Conservation (phyloP, 2,797 vertebrate species). For the Geotrypetes seraphini region DNA sequence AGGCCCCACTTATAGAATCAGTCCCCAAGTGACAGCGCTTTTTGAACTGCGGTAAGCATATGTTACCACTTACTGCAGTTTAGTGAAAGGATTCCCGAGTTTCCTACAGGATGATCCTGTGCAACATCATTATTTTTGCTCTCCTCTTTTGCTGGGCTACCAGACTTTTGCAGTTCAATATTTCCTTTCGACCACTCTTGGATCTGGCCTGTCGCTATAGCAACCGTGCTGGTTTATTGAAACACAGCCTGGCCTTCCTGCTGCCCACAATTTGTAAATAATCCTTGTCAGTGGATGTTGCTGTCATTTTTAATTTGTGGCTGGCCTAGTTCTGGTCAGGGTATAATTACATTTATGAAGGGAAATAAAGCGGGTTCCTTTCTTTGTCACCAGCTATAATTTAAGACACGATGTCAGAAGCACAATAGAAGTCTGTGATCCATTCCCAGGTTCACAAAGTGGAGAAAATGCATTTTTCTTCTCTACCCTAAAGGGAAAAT, state of each 20-base stretch:
- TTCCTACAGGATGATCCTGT: no score
- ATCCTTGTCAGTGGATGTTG: slow-evolving; percentile 34
- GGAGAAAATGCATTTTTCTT: not conserved
- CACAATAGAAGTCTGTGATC: slow-evolving; percentile 29
- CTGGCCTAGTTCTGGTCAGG: slow-evolving; percentile 32
- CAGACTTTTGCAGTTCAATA: slow-evolving; percentile 21
- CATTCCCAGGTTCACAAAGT: slow-evolving; percentile 3
- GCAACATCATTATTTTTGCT: no score
- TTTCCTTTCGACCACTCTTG: slow-evolving; percentile 22
- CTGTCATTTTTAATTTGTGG: slow-evolving; percentile 41
- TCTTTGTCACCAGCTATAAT: slow-evolving; percentile 20
- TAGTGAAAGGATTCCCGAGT: no score
- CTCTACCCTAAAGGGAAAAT: not conserved
- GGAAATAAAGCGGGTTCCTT: slow-evolving; percentile 38
- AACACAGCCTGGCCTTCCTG: slow-evolving; percentile 15
- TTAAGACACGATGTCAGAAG: slow-evolving; percentile 28
- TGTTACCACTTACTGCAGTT: no score
- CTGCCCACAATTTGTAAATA: slow-evolving; percentile 39
- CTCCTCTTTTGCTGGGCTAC: slow-evolving; percentile 11
- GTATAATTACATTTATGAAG: slow-evolving; percentile 43
- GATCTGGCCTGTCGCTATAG: slow-evolving; percentile 32
- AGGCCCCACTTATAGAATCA: no score
- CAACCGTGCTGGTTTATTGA: slow-evolving; percentile 23
- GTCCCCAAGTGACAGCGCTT: no score
- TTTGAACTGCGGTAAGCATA: no score